These are phyloP conservation scores for Paguma larvata DNA, from an alignment of 2,797 vertebrate genomes.

Conservation along the genomic window DNA sequence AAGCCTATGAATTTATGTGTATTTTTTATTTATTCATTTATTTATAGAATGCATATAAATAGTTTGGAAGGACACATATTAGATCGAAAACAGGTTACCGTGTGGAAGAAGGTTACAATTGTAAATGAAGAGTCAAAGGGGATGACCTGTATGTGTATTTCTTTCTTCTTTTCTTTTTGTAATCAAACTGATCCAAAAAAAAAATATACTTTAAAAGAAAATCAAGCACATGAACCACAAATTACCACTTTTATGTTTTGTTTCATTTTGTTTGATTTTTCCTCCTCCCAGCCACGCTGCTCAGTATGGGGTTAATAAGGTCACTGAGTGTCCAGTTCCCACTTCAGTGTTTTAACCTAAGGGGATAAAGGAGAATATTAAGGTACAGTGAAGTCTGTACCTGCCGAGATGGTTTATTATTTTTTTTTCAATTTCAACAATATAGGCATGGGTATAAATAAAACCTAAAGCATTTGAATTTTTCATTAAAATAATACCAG, in stretches of 20 bases:
- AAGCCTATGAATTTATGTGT: background rate
- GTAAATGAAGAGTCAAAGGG: background rate
- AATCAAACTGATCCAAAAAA: background rate
- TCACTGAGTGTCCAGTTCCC: background rate
- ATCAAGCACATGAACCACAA: background rate
- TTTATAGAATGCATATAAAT: background rate
- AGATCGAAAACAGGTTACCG: background rate
- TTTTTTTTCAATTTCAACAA: conserved; percentile 3
- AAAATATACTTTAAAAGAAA: conserved; percentile 15
- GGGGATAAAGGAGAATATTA: background rate
- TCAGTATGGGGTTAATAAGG: background rate
- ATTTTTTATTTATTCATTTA: background rate
- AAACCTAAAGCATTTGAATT: background rate
- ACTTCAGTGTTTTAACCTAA: background rate
- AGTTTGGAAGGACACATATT: background rate
- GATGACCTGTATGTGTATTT: background rate
- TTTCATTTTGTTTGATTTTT: background rate
- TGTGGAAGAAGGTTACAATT: background rate
- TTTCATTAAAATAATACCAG: conserved; percentile 55
- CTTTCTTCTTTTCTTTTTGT: background rate
- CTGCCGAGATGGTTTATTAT: background rate
- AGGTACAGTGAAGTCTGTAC: background rate
- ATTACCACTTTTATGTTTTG: background rate
- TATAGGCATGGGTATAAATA: conserved; percentile 32
- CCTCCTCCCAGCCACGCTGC: background rate